Percentiles rank a stretch among this genome's conserved stretches.
Conservation (phyloP, 2,888 invertebrate species). For the Dione vanillae region DNA sequence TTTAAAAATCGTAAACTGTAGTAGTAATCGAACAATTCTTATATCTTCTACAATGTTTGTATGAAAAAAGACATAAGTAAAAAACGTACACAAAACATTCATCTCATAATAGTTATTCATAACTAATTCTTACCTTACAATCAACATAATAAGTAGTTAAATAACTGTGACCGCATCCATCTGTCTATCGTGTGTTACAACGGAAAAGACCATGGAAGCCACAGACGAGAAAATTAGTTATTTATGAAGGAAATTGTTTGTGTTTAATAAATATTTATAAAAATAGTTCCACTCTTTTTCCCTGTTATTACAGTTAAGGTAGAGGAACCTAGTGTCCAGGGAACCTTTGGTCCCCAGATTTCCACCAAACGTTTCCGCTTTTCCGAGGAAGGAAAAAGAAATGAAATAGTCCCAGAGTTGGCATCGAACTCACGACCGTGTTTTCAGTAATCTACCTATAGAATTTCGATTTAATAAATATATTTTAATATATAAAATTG, state of each 20-base stretch:
- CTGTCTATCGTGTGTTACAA: not conserved
- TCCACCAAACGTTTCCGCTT: no score
- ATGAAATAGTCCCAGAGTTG: no score
- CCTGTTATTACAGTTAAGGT: not conserved
- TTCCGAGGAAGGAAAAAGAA: no score
- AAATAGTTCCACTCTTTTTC: not conserved
- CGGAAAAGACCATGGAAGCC: not conserved
- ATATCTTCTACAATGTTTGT: no score
- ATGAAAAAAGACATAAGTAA: not conserved
- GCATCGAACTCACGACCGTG: no score
- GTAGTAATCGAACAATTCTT: no score
- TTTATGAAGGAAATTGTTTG: not conserved
- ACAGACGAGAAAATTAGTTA: not conserved
- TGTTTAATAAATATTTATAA: not conserved
- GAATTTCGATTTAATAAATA: no score
- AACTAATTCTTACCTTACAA: not conserved
- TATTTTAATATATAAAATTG: no score
- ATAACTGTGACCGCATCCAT: slow-evolving; percentile 9
- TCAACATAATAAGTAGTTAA: slow-evolving; percentile 1
- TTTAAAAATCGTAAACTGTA: no score
- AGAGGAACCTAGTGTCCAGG: not conserved
- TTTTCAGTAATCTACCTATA: no score
- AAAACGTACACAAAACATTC: not conserved
- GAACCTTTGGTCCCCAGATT: no score
- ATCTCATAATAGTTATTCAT: not conserved